Evolutionary conservation across 2,888 invertebrate species (phyloP).

Genomic region (Drosophila stalkeri): DNA sequence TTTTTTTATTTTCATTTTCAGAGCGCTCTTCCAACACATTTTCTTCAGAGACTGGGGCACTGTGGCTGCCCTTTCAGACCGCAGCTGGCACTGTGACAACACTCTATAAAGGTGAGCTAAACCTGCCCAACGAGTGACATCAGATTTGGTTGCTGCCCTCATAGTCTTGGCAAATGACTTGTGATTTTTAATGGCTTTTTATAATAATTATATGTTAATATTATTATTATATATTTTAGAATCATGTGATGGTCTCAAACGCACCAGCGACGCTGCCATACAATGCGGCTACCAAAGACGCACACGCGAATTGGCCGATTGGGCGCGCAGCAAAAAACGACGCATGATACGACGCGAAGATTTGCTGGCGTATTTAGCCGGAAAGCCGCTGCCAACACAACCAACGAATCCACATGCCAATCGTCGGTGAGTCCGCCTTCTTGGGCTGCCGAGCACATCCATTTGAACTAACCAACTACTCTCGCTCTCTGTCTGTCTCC

Average conservation of each 20-base stretch:
- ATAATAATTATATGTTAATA: not conserved
- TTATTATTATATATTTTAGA: slow-evolving; percentile 85
- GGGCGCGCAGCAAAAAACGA: slow-evolving; percentile 90
- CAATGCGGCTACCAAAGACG: slow-evolving; percentile 91
- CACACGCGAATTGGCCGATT: slow-evolving; percentile 90
- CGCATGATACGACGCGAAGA: slow-evolving; percentile 91
- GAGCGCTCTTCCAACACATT: slow-evolving; percentile 87
- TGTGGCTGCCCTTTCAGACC: slow-evolving; percentile 92
- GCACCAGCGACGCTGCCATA: slow-evolving; percentile 89
- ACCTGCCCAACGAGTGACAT: too few species aligned
- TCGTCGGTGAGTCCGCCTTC: slow-evolving; percentile 82
- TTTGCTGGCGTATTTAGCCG: slow-evolving; percentile 91
- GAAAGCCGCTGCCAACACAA: slow-evolving; percentile 88
- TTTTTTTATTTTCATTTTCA: slow-evolving; percentile 68
- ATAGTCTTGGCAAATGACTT: not conserved
- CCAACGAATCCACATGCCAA: slow-evolving; percentile 85
- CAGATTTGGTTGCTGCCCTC: not conserved
- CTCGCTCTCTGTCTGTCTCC: not conserved
- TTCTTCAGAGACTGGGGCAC: slow-evolving; percentile 87
- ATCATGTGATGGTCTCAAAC: slow-evolving; percentile 89
- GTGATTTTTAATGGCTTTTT: not conserved
- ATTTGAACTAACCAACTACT: slow-evolving; percentile 1
- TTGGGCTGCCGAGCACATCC: slow-evolving; percentile 11
- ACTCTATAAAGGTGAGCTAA: slow-evolving; percentile 89
- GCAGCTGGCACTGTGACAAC: slow-evolving; percentile 92